A percentile compares a stretch with the other conserved stretches of the same genome.
phyloP scores from a whole-genome alignment of 2,888 invertebrate genomes.

The Agriopis aurantiaria region DNA sequence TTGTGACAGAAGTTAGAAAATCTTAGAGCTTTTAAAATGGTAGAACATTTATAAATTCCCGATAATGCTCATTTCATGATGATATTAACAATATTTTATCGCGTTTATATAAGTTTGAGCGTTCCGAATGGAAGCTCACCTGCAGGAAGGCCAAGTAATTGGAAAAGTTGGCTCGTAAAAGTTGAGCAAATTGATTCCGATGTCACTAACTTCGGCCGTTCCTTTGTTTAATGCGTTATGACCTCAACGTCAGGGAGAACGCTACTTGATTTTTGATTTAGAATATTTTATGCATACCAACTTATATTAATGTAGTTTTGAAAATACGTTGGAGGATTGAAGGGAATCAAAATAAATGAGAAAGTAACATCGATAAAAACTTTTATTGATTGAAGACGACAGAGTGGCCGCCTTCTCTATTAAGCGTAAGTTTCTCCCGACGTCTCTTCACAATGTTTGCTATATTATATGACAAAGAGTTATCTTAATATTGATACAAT shows the following conservation, averaged over 20 bases:
- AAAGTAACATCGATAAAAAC: conserved; percentile 84
- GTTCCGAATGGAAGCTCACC: conserved; percentile 47
- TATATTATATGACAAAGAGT: conserved; percentile 72
- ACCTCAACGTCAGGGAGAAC: background rate
- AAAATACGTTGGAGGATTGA: background rate
- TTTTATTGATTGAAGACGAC: conserved; percentile 83
- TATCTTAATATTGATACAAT: conserved; percentile 80
- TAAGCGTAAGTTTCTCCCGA: conserved; percentile 85
- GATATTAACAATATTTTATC: conserved; percentile 38
- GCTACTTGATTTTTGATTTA: conserved; percentile 9
- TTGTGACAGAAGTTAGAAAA: too few relatives aligned
- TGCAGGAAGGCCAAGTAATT: conserved; percentile 60
- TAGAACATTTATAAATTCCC: background rate
- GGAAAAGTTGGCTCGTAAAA: conserved; percentile 67
- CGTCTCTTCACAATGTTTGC: conserved; percentile 74
- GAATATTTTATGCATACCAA: background rate
- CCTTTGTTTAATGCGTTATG: conserved; percentile 48
- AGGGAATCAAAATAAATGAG: conserved; percentile 41
- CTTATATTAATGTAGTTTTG: too few relatives aligned
- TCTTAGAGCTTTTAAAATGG: background rate
- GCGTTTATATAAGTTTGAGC: conserved; percentile 47
- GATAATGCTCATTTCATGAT: conserved; percentile 11
- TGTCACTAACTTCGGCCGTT: conserved; percentile 56
- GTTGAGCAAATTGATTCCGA: conserved; percentile 60
- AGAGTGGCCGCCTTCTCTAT: conserved; percentile 75